Conservation (phyloP, 2,888 invertebrate genomes). For the Epinotia demarniana region DNA sequence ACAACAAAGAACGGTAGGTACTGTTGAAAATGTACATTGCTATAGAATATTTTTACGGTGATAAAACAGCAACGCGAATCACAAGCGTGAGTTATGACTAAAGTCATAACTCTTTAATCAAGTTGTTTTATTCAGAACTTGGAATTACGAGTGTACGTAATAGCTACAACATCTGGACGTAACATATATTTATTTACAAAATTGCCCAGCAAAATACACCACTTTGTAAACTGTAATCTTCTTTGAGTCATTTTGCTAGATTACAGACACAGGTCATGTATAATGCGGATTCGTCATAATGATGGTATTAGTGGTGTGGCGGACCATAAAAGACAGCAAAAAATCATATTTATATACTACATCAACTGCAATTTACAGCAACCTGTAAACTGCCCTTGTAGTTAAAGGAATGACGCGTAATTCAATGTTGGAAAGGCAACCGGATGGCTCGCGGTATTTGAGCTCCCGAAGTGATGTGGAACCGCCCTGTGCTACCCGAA, state of each 20-base stretch:
- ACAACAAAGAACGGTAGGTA: conserved; percentile 68
- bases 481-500: too few species aligned
- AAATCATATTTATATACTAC: too few species aligned
- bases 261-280: conserved; percentile 31
- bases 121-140: conserved; percentile 10
- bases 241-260: conserved; percentile 32
- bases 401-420: too few species aligned
- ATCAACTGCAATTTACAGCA: too few species aligned
- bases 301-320: background rate
- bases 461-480: too few species aligned
- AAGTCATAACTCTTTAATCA: conserved; percentile 26
- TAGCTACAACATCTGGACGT: background rate
- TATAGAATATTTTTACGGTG: conserved; percentile 30
- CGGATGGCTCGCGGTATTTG: too few species aligned
- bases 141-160: conserved; percentile 2
- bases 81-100: conserved; percentile 22
- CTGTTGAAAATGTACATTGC: conserved; percentile 45
- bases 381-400: too few species aligned
- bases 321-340: too few species aligned
- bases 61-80: conserved; percentile 17
- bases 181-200: conserved; percentile 16
- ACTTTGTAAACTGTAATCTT: conserved; percentile 36
- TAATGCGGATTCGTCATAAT: conserved; percentile 23
- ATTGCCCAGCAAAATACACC: conserved; percentile 9
- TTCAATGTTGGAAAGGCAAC: too few species aligned